Evolutionary conservation across 2,797 vertebrate species (phyloP), one percentile per base, ranked within the genome.

Genomic region (Macropus fuliginosus): DNA sequence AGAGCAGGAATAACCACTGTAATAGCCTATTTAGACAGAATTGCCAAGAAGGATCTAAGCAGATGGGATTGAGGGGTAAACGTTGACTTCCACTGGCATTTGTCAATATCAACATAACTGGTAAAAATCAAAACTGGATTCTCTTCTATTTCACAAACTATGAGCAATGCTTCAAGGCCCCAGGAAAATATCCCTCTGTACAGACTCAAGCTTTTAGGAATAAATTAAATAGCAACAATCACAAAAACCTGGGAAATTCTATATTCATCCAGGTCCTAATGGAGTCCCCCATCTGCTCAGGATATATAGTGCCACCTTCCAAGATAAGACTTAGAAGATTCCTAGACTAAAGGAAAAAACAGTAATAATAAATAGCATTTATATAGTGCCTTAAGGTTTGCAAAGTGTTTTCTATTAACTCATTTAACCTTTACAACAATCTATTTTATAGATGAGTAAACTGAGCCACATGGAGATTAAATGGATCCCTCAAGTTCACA

Each of bases 131-230:
- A 87, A 91, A 50, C 14, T 66, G 91, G 0, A 92, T 92, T 94
- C 31, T 74, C 46, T 97, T 90, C 95, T 94, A 54, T 93, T 59
- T 91, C 29, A 54, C 31, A 31, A 31, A 62, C 92, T 94, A 62
- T 27, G 94, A 46, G 92, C 28, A 40, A 91, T 95, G 56, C 55
- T 91, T 91, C 50, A 91, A 91, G 31, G 29, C 2, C 4, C 31
- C 50, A 52, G 54, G 28, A 91, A 54, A 91, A 34, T 91, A 55
- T 21, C 28, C 90, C 28, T 55, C 28, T n/a, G 31, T 29, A 91
- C 29, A 34, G 28, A 91, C 29, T 16, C 52, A 91, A 54, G 21
- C 18, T 87, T 40, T 87, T 46, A 46, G 74, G 40, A 27, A 87
- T 87, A 21, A 87, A 87, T 87, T 46, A 87, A 46, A 87, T 87